A percentile compares a stretch with the other conserved stretches of the same genome.
These are phyloP conservation scores for Erethizon dorsatum DNA, from an alignment of 2,797 vertebrate genomes.

Conservation along the genomic window DNA sequence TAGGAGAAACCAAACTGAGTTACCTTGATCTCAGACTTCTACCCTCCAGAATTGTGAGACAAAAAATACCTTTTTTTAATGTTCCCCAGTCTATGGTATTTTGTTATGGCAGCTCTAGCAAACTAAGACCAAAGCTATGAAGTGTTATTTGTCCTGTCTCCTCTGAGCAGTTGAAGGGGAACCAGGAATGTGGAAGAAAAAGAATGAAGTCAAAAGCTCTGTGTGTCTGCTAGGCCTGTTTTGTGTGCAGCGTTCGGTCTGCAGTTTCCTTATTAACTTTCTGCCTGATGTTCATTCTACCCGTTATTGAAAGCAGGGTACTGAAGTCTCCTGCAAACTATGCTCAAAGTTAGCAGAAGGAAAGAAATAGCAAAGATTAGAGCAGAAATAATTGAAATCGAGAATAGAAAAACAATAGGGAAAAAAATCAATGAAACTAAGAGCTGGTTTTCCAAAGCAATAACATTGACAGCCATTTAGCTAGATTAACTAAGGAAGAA, in stretches of 20 bases:
- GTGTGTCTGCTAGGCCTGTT: neutral
- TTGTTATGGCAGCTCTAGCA: neutral
- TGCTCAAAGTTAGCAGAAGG: neutral
- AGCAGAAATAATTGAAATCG: conserved; percentile 52
- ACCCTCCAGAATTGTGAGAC: neutral
- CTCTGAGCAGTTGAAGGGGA: neutral
- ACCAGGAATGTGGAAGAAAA: neutral
- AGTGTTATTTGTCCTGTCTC: neutral
- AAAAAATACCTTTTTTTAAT: neutral
- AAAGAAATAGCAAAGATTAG: conserved; percentile 55
- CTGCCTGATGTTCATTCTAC: neutral
- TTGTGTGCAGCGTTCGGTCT: neutral
- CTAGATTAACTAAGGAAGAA: conserved; percentile 33
- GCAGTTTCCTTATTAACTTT: conserved; percentile 23
- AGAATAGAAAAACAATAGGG: conserved; percentile 41
- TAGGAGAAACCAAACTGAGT: neutral
- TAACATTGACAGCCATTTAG: neutral
- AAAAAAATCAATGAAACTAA: conserved; percentile 30
- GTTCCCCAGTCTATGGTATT: neutral
- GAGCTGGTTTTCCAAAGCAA: conserved; percentile 25
- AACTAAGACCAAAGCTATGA: neutral
- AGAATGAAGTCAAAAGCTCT: neutral
- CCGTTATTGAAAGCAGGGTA: neutral
- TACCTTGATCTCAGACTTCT: neutral
- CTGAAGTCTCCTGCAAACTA: neutral